phyloP scores from a whole-genome alignment of 2,113 vertebrate genomes.

The Phylloscopus trochilus region DNA sequence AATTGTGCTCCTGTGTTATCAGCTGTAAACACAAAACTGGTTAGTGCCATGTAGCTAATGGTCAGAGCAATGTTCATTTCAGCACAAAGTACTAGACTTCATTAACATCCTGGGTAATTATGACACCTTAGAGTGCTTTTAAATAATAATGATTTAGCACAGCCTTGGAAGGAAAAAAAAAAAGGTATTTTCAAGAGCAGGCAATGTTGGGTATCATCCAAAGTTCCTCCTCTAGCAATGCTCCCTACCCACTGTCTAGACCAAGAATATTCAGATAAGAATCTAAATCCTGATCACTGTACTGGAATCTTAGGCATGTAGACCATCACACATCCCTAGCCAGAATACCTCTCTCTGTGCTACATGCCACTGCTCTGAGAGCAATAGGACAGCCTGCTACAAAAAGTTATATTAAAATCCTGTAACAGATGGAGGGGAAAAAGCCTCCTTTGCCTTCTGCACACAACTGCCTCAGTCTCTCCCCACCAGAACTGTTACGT shows the following conservation, averaged over 20 bases:
- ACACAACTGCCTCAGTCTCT: neutral
- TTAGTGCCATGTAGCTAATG: neutral
- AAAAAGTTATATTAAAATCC: conserved; percentile 7
- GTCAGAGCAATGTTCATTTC: neutral
- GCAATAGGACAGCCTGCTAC: neutral
- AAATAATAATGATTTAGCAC: neutral
- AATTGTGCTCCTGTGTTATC: neutral
- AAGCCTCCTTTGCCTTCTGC: neutral
- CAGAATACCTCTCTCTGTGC: neutral
- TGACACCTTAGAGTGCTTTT: neutral
- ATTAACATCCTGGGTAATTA: neutral
- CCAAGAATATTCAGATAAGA: neutral
- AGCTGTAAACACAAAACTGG: neutral
- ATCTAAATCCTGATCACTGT: neutral
- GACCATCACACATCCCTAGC: neutral
- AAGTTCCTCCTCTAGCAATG: neutral
- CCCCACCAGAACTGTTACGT: neutral
- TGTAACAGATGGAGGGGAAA: neutral
- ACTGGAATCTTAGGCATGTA: neutral
- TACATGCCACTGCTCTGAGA: neutral
- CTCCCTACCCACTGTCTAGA: conserved; percentile 21
- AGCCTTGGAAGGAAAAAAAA: neutral
- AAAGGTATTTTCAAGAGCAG: neutral
- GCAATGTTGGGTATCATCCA: neutral
- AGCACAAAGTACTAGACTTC: neutral